Evolutionary conservation across 2,113 vertebrate genomes (phyloP), one percentile per base, ranked within the genome.

Genomic region (Fregata magnificens): DNA sequence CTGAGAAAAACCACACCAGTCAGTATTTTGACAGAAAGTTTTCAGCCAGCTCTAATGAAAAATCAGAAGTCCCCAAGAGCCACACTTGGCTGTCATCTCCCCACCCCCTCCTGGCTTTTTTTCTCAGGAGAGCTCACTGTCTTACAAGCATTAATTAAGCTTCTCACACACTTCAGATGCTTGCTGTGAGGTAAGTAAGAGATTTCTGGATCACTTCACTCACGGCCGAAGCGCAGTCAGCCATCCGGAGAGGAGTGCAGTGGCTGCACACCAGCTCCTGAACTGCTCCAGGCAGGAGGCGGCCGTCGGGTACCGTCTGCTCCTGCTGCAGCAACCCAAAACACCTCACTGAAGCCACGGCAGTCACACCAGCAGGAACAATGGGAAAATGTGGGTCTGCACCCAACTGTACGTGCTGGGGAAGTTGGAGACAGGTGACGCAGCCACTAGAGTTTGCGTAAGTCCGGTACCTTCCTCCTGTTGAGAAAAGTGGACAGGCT

Each of bases 211-310:
- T 73, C 24, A 1, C 53, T 44, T 52, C 49, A 7, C n/a, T 36
- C 17, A 1, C 0, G 5, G 47, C 40, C 42, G 62, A 45, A 82
- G 72, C 1, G 0, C 79, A 24, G 74, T 13, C 78, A 77, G 47
- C 13, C 6, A 0, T 18, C 58, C 1, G 0, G 34, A 63, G 77
- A 53, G 32, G 34, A 47, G 49, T 4, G 1, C 4, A 1, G 50
- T 16, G 34, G 58, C 59, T 1, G 0, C 53, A n/a, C 31, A 52
- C 18, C 28, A 5, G 56, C 47, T 32, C 40, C 59, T 61, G 25
- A 36, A 32, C 26, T 1, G 44, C 89, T 56, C 31, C 5, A 2
- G 38, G 55, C 45, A 55, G 50, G 78, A 76, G 28, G 34, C 1
- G 0, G 66, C 50, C 6, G 0, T 21, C 3, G 1, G 56, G 18